These are phyloP conservation scores for Vidua chalybeata DNA, from an alignment of 2,113 vertebrate genomes.

Conservation along the genomic window DNA sequence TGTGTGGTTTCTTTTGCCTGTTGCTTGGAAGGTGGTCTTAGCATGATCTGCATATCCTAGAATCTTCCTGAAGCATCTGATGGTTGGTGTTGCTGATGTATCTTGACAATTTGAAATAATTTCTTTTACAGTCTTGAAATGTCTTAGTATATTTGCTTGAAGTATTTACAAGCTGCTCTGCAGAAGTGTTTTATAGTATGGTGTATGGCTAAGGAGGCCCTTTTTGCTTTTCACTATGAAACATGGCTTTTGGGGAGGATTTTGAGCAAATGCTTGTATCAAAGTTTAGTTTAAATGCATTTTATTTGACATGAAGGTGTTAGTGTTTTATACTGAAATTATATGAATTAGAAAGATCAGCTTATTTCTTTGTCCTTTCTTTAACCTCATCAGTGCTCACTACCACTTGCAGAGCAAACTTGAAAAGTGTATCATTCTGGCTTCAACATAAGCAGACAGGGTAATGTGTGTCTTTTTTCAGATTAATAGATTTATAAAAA, in stretches of 20 bases:
- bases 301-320: not conserved
- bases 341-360: not conserved
- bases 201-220: not conserved
- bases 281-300: not conserved
- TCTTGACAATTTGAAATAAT: not conserved
- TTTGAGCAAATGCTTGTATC: not conserved
- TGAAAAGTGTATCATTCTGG: not conserved
- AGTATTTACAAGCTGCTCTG: not conserved
- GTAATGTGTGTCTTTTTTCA: not conserved
- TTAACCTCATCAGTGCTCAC: not conserved
- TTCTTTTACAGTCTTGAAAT: slow-evolving; percentile 32
- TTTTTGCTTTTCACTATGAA: not conserved
- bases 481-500: not conserved
- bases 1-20: slow-evolving; percentile 56
- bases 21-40: slow-evolving; percentile 59
- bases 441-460: not conserved
- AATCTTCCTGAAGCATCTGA: slow-evolving; percentile 45
- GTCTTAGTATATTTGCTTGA: not conserved
- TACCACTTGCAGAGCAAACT: not conserved
- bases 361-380: not conserved
- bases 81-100: slow-evolving; percentile 6
- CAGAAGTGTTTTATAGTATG: slow-evolving; percentile 1
- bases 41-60: slow-evolving; percentile 35
- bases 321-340: not conserved
- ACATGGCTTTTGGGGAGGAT: not conserved